Conservation (phyloP, 2,797 vertebrate genomes). For the Masticophis lateralis region DNA sequence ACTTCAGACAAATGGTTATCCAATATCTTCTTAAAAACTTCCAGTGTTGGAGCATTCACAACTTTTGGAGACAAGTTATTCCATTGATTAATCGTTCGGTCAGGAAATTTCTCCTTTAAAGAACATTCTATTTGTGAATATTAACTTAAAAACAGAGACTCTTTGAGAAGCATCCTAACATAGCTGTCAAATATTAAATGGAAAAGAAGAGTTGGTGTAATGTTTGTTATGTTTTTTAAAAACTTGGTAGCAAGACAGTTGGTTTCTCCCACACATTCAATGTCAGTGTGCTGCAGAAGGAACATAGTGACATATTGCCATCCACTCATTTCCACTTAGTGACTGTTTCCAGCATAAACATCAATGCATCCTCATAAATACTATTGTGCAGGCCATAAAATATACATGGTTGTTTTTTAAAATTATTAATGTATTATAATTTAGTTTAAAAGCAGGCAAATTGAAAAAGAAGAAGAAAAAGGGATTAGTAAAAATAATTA, state of each 20-base stretch:
- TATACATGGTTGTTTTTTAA: neutral
- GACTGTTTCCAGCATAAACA: slow-evolving; percentile 17
- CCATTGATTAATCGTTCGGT: too few species aligned
- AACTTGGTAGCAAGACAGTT: slow-evolving; percentile 25
- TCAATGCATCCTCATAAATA: neutral
- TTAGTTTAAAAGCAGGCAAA: neutral
- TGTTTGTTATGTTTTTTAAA: neutral
- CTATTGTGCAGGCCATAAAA: slow-evolving; percentile 2
- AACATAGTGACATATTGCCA: slow-evolving; percentile 34
- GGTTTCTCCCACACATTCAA: slow-evolving; percentile 30
- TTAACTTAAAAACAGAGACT: neutral
- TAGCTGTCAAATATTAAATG: slow-evolving; percentile 9
- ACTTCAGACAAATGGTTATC: too few species aligned
- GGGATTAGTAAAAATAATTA: neutral
- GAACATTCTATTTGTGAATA: neutral
- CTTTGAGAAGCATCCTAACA: neutral
- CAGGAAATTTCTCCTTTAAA: neutral
- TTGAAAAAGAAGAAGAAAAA: neutral
- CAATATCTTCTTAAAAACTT: too few species aligned
- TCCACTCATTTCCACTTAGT: slow-evolving; percentile 16
- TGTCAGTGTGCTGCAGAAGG: slow-evolving; percentile 28
- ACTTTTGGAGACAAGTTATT: too few species aligned
- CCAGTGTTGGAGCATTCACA: too few species aligned
- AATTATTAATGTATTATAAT: neutral
- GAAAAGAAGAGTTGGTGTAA: neutral